Conservation (phyloP, 2,888 invertebrate species). For the Drosophila siamana region DNA sequence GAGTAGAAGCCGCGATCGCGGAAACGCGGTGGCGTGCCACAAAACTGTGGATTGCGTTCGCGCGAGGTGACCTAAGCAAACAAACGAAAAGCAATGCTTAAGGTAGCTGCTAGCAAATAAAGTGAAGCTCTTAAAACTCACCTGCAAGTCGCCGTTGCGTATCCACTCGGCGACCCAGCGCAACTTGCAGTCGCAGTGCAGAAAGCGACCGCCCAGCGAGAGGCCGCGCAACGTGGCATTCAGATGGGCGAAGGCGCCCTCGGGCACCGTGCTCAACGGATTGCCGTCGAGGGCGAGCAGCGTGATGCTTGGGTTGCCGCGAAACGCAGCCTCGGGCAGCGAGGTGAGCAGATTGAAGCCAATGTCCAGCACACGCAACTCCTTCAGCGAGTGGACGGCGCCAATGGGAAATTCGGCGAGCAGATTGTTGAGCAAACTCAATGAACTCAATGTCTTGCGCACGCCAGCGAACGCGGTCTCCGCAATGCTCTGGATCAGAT, state of each 20-base stretch:
- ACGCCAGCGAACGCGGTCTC: slow-evolving; percentile 92
- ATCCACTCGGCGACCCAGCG: slow-evolving; percentile 97
- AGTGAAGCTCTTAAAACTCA: slow-evolving; percentile 44
- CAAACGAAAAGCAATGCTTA: too few relatives aligned
- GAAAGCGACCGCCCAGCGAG: slow-evolving; percentile 94
- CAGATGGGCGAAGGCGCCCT: slow-evolving; percentile 91
- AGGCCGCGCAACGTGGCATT: slow-evolving; percentile 94
- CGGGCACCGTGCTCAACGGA: slow-evolving; percentile 93
- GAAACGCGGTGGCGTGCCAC: slow-evolving; percentile 92
- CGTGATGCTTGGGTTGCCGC: slow-evolving; percentile 93
- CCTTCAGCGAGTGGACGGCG: slow-evolving; percentile 91
- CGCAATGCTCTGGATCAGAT: slow-evolving; percentile 92
- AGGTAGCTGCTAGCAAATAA: too few relatives aligned
- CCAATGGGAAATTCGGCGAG: slow-evolving; percentile 94
- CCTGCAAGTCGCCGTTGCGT: slow-evolving; percentile 93
- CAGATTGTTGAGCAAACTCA: slow-evolving; percentile 95
- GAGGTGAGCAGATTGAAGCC: slow-evolving; percentile 95
- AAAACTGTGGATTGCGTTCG: slow-evolving; percentile 96
- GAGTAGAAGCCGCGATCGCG: slow-evolving; percentile 94
- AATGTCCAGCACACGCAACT: slow-evolving; percentile 94
- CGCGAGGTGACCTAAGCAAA: slow-evolving; percentile 92
- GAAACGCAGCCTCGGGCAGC: slow-evolving; percentile 92
- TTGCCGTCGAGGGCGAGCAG: slow-evolving; percentile 96
- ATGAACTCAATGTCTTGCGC: slow-evolving; percentile 92
- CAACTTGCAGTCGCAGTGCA: slow-evolving; percentile 95